Base-by-base conservation (phyloP, 2,113 vertebrate genomes). In the Planiliza haematocheilus region DNA sequence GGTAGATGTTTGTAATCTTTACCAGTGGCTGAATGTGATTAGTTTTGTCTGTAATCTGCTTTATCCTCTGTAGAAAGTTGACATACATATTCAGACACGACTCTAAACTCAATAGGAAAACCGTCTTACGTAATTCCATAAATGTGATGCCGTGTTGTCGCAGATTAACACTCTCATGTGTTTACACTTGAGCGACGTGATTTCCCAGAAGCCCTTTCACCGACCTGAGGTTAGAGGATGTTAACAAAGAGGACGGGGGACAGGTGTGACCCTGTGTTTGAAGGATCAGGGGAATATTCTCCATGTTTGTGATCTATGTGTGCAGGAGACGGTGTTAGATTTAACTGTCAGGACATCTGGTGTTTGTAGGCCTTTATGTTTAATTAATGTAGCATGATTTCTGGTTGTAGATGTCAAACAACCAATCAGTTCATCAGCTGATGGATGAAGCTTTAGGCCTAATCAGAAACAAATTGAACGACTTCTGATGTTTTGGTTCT, bases 41-140 rank as follows among this genome's bases (percentile, higher is more conserved):
- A 64, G 81, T 79, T 83, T 70, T 14, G 50, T 65, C 70, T 39
- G n/a, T 89, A 85, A 89, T 86, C 87, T 86, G 58, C 63, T 85
- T 85, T 68, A 79, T 80, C 66, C 70, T 79, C 58, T 79, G 60
- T 71, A 38, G 12, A 74, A 77, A 80, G 66, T 70, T 85, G 68
- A 59, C 71, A 67, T 64, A 73, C 42, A 80, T 60, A 62, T 38
- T 30, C 14, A 55, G 16, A 70, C 21, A 45, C 53, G 30, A 46
- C 65, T 67, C 34, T 1, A 11, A 59, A 24, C 11, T 55, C 20
- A 21, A 17, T 17, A 14, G 46, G 13, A 39, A 39, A 76, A 56
- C 0, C 1, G 13, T 43, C 20, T 51, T 38, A 36, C 24, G 58
- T 57, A 20, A 39, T 74, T 39, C 24, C 38, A 43, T 42, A 37